Conservation (phyloP, 2,888 invertebrate genomes). For the Caenorhabditis imperialis region DNA sequence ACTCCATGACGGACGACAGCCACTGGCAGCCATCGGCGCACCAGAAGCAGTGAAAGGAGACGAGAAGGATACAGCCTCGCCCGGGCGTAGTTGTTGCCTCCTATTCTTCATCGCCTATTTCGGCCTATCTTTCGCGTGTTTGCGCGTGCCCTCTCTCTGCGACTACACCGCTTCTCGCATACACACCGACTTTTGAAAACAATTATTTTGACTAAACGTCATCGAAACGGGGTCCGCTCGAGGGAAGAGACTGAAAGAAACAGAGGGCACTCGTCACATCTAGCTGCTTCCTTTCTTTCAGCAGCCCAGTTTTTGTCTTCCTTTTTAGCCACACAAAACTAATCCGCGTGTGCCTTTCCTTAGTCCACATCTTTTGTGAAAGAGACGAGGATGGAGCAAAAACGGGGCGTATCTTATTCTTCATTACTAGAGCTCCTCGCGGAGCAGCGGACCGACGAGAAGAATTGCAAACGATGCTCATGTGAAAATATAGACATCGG, state of each 20-base stretch:
- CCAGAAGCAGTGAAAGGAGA: too few species aligned
- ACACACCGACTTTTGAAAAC: slow-evolving; percentile 40
- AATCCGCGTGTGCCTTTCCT: slow-evolving; percentile 8
- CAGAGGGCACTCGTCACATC: slow-evolving; percentile 2
- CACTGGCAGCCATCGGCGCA: slow-evolving; percentile 1
- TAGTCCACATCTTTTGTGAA: not conserved
- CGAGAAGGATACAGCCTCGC: slow-evolving; percentile 15
- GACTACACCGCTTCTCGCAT: slow-evolving; percentile 8
- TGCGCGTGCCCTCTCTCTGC: slow-evolving; percentile 11
- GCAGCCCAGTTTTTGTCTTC: not conserved
- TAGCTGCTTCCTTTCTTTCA: slow-evolving; percentile 2
- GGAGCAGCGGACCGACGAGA: not conserved
- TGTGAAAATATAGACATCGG: too few species aligned
- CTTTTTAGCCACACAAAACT: slow-evolving; percentile 9
- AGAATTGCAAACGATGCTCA: too few species aligned
- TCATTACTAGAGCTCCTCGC: not conserved
- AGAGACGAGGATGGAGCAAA: not conserved
- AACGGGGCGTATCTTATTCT: slow-evolving; percentile 9
- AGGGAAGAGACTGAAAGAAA: slow-evolving; percentile 2
- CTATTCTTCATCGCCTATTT: slow-evolving; percentile 28
- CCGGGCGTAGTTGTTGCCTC: slow-evolving; percentile 17
- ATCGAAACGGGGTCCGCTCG: not conserved
- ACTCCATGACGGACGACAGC: slow-evolving; percentile 20
- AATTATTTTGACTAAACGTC: slow-evolving; percentile 38
- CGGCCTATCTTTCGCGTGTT: slow-evolving; percentile 36